These are phyloP conservation scores for Buphagus erythrorhynchus DNA, from an alignment of 2,797 vertebrate genomes.

Conservation along the genomic window DNA sequence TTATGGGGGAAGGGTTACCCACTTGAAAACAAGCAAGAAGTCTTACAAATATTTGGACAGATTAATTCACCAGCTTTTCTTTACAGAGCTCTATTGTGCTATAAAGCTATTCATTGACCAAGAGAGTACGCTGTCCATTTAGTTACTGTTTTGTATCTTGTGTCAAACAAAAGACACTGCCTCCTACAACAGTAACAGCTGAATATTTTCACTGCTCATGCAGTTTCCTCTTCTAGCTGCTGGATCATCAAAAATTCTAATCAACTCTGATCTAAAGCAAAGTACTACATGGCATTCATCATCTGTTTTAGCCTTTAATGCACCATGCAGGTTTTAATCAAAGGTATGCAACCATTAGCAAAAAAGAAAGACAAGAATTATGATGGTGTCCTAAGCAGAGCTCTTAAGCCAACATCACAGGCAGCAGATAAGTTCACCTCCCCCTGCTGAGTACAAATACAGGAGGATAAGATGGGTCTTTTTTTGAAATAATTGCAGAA, in stretches of 20 bases:
- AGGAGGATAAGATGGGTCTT: neutral
- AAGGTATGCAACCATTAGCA: conserved; percentile 76
- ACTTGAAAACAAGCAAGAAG: conserved; percentile 28
- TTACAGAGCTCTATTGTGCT: conserved; percentile 54
- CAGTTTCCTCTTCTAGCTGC: conserved; percentile 66
- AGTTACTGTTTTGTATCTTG: conserved; percentile 70
- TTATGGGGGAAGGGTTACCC: neutral
- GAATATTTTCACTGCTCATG: conserved; percentile 69
- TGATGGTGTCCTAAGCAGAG: conserved; percentile 52
- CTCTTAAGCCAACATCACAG: conserved; percentile 55
- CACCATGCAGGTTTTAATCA: conserved; percentile 78
- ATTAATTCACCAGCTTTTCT: conserved; percentile 61
- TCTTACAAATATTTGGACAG: conserved; percentile 56
- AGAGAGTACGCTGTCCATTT: conserved; percentile 67
- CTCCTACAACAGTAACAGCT: conserved; percentile 63
- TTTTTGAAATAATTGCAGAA: conserved; percentile 51
- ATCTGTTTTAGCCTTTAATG: conserved; percentile 75
- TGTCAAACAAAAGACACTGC: conserved; percentile 73
- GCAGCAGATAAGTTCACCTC: conserved; percentile 13
- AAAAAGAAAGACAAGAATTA: conserved; percentile 71
- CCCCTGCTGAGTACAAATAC: conserved; percentile 10
- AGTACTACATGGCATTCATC: conserved; percentile 75
- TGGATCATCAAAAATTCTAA: conserved; percentile 78
- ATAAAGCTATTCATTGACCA: conserved; percentile 50
- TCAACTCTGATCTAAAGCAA: conserved; percentile 77